Percentiles rank a stretch among this genome's conserved stretches.
phyloP scores from a whole-genome alignment of 2,888 invertebrate species.

The Stictocephala bisonia region DNA sequence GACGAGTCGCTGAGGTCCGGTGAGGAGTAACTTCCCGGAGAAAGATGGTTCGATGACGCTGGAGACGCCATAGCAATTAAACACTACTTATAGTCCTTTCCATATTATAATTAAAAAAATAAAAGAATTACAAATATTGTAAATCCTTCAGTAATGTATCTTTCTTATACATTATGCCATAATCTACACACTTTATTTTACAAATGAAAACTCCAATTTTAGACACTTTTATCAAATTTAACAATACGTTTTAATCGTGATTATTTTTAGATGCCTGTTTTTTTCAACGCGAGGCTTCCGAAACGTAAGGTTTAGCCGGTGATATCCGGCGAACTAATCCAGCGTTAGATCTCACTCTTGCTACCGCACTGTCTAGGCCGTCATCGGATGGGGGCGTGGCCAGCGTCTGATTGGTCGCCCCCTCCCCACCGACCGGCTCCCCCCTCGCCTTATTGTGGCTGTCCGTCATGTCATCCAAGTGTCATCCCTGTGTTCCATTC shows the following conservation, averaged over 20 bases:
- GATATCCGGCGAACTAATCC: not conserved
- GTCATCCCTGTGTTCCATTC: conserved; percentile 43
- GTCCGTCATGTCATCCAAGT: conserved; percentile 21
- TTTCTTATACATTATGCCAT: too few relatives aligned
- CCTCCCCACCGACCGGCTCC: not conserved
- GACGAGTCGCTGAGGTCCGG: conserved; percentile 34
- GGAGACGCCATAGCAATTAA: conserved; percentile 8
- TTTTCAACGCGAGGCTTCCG: too few relatives aligned
- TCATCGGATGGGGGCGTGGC: conserved; percentile 20
- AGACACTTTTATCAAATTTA: too few relatives aligned
- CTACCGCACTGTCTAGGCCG: not conserved
- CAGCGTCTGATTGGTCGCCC: conserved; percentile 27
- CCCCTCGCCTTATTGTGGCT: not conserved
- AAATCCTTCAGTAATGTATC: too few relatives aligned
- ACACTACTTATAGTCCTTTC: not conserved
- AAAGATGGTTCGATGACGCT: not conserved
- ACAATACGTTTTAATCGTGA: too few relatives aligned
- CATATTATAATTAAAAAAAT: not conserved
- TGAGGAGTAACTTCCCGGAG: conserved; percentile 38
- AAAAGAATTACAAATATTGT: too few relatives aligned
- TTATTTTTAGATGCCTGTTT: too few relatives aligned
- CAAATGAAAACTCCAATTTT: too few relatives aligned
- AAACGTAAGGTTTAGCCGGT: too few relatives aligned
- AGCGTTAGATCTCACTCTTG: conserved; percentile 9
- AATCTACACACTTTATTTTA: too few relatives aligned